Evolutionary conservation across 2,888 invertebrate genomes (phyloP).

Genomic region (Sericinus montela): DNA sequence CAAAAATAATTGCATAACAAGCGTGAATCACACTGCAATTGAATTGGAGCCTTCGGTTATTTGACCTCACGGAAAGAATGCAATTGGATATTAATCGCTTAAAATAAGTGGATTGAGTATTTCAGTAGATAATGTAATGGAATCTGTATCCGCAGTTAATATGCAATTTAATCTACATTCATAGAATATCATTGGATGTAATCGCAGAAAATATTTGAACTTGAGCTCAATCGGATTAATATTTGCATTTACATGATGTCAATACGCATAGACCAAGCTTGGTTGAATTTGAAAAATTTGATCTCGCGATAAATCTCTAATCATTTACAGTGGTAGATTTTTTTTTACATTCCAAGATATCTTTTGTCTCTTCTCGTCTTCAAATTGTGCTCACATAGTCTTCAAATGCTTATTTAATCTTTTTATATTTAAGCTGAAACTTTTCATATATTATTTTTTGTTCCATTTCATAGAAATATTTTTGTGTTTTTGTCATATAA

Average conservation of each 20-base stretch:
- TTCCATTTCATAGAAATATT: too few relatives aligned
- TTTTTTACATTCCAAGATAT: too few relatives aligned
- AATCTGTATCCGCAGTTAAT: not conserved
- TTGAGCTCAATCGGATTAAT: not conserved
- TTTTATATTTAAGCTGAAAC: too few relatives aligned
- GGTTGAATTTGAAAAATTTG: not conserved
- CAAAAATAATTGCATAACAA: too few relatives aligned
- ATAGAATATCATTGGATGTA: not conserved
- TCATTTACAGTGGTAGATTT: too few relatives aligned
- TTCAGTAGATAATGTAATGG: not conserved
- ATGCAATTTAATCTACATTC: not conserved
- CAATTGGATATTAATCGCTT: constrained; percentile 4
- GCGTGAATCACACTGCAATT: not conserved
- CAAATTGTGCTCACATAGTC: too few relatives aligned
- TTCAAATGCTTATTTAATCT: too few relatives aligned
- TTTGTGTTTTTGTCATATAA: too few relatives aligned
- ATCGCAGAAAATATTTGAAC: not conserved
- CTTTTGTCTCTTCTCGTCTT: too few relatives aligned
- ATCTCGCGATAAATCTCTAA: too few relatives aligned
- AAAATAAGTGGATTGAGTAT: not conserved
- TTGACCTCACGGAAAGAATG: not conserved
- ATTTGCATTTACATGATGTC: not conserved
- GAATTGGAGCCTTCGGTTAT: not conserved
- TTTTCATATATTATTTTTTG: too few relatives aligned
- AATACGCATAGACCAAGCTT: not conserved